Evolutionary conservation across 2,888 invertebrate genomes (phyloP).

Genomic region (Piscicola geometra): DNA sequence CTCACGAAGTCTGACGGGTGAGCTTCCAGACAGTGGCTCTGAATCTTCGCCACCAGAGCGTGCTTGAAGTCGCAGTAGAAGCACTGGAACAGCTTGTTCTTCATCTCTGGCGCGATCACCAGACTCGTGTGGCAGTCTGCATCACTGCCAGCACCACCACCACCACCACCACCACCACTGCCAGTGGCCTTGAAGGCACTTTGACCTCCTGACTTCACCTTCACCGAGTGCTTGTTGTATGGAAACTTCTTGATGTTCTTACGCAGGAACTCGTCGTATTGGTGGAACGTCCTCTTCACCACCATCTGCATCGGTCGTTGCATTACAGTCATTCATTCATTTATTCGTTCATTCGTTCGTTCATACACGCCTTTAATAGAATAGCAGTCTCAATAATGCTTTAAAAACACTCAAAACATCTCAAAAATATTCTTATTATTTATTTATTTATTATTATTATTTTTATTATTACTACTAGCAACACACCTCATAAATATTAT

Average conservation of each 20-base stretch:
- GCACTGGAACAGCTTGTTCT: constrained; percentile 36
- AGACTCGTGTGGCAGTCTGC: background rate
- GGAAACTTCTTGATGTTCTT: constrained; percentile 29
- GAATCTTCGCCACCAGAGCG: constrained; percentile 35
- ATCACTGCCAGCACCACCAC: background rate
- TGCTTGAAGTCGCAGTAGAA: constrained; percentile 38
- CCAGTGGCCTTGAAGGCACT: background rate
- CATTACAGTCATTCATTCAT: no score
- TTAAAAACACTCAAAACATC: no score
- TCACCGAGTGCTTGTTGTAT: background rate
- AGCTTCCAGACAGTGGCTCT: constrained; percentile 31
- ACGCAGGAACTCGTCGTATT: constrained; percentile 30
- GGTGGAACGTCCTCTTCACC: constrained; percentile 35
- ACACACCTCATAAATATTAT: no score
- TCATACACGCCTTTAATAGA: no score
- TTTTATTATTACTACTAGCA: no score
- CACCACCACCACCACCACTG: no score
- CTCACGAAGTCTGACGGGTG: constrained; percentile 32
- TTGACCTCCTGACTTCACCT: background rate
- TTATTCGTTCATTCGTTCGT: no score
- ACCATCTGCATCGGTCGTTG: constrained; percentile 26
- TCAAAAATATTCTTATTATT: no score
- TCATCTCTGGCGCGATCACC: constrained; percentile 33
- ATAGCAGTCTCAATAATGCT: no score
- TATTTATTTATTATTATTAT: no score